Conservation (phyloP, 2,888 invertebrate species). For the Ectemnius continuus region DNA sequence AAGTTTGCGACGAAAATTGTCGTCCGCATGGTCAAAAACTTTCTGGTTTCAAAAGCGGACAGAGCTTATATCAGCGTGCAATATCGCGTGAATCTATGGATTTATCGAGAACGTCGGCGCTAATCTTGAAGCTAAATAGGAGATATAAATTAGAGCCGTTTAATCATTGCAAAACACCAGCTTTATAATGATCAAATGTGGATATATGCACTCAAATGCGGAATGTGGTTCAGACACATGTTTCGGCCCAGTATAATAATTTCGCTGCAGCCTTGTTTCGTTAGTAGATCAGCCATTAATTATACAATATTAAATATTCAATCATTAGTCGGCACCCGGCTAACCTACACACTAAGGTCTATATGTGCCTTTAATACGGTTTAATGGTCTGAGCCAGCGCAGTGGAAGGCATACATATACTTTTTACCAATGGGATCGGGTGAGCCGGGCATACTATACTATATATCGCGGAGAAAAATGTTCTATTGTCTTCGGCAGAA, state of each 20-base stretch:
- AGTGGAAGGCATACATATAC: background rate
- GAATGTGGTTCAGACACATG: background rate
- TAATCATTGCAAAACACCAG: background rate
- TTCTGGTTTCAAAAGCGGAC: too few species aligned
- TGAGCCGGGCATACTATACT: background rate
- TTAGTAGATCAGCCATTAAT: background rate
- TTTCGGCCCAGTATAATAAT: background rate
- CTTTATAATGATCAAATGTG: background rate
- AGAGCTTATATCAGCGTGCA: background rate
- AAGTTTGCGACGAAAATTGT: too few species aligned
- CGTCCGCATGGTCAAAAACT: too few species aligned
- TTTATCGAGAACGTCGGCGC: background rate
- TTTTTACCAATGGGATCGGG: background rate
- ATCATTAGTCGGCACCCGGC: background rate
- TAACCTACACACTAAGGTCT: background rate
- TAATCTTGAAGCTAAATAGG: background rate
- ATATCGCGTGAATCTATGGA: background rate
- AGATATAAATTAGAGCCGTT: background rate
- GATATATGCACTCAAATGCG: background rate
- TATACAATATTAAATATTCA: background rate
- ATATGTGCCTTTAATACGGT: background rate
- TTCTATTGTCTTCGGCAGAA: background rate
- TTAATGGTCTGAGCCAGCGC: background rate
- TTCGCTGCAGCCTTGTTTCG: background rate
- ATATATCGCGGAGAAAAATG: constrained; percentile 5